A percentile compares a stretch with the other conserved stretches of the same genome.
phyloP scores from a whole-genome alignment of 2,113 vertebrate genomes.

The Triplophysa siluroides region DNA sequence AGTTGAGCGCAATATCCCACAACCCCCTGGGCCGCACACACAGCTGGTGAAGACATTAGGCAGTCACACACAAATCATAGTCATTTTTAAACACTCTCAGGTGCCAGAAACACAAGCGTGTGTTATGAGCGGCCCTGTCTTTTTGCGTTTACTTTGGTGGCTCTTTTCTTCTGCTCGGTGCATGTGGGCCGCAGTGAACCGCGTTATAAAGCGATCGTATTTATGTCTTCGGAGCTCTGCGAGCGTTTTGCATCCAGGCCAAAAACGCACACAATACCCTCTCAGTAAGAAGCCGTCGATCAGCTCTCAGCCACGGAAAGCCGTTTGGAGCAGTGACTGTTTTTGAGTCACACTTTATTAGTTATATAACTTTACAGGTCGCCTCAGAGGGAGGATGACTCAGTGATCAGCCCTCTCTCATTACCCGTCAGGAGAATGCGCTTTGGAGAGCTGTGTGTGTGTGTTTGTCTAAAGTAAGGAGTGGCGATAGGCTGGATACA shows the following conservation, averaged over 20 bases:
- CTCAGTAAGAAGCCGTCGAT: neutral
- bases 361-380: constrained; percentile 3
- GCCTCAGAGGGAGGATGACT: neutral
- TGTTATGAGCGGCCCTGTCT: neutral
- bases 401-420: constrained; percentile 7
- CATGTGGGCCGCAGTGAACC: neutral
- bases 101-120: neutral
- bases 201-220: neutral
- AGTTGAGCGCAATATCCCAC: constrained; percentile 31
- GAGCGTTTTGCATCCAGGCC: neutral
- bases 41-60: constrained; percentile 70
- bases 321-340: neutral
- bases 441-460: constrained; percentile 26
- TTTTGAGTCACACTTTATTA: neutral
- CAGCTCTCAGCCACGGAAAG: neutral
- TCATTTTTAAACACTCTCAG: constrained; percentile 26
- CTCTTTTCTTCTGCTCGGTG: neutral
- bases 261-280: neutral
- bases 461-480: constrained; percentile 52
- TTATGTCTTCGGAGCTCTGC: neutral
- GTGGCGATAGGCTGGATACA: constrained; percentile 26
- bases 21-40: constrained; percentile 53
- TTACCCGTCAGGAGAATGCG: neutral
- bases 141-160: neutral
- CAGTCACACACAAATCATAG: constrained; percentile 15